Conservation (phyloP, 2,888 invertebrate genomes). For the Tipula helvola region DNA sequence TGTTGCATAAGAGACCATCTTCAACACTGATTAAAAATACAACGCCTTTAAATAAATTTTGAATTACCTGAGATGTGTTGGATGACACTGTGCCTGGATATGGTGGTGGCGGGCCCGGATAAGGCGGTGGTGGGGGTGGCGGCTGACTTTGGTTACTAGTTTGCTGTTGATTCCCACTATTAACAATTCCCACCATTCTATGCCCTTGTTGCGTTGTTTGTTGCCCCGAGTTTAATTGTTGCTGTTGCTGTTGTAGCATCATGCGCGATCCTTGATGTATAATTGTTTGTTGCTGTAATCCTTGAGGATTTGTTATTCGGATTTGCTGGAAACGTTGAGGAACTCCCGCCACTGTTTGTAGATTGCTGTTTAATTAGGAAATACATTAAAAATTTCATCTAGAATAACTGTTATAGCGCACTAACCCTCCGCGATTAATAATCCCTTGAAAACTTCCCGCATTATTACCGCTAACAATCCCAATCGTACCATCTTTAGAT, state of each 20-base stretch:
- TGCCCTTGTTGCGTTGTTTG: conserved; percentile 20
- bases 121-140: conserved; percentile 60
- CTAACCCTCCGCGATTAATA: conserved; percentile 11
- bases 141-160: conserved; percentile 33
- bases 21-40: neutral
- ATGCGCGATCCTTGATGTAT: conserved; percentile 8
- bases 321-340: conserved; percentile 15
- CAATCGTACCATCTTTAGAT: conserved; percentile 45
- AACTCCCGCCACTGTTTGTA: neutral
- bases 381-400: neutral
- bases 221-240: conserved; percentile 15
- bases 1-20: neutral
- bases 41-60: neutral
- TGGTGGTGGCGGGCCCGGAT: conserved; percentile 57
- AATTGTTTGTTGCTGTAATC: conserved; percentile 9
- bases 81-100: conserved; percentile 39
- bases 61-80: neutral
- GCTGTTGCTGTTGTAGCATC: conserved; percentile 14
- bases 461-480: conserved; percentile 50
- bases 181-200: conserved; percentile 17
- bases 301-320: conserved; percentile 11
- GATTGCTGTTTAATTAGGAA: neutral
- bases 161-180: neutral
- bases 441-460: conserved; percentile 30
- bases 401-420: neutral